Base-by-base conservation (phyloP, 2,113 vertebrate genomes). In the Elaphurus davidianus region DNA sequence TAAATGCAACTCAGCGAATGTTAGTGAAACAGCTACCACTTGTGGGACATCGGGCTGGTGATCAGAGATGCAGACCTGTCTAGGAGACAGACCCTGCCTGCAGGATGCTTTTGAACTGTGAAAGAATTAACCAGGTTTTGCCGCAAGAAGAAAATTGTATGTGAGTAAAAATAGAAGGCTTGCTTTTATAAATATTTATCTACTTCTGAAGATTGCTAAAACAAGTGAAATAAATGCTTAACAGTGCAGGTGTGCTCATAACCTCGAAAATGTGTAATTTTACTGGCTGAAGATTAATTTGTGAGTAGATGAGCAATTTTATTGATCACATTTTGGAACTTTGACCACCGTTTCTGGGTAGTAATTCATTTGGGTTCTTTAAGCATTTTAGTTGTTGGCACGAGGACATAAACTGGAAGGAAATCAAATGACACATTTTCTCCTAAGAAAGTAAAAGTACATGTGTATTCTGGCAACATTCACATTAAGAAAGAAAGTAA, bases 391-490 rank as follows among this genome's bases (percentile, higher is more conserved):
- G 98, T 98, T 99, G 97, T 93, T 99, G 98, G 98, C 98, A 98
- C 94, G 60, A 98, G 95, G 96, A 78, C 96, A 95, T 74, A 98
- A 97, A 97, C 98, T 99, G 98, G 98, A 99, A 99, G 97, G 98
- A 99, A 99, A 98, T 99, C 98, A 99, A 99, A 96, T 99, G 98
- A 99, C 98, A 98, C 98, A 98, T 98, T 99, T 98, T 99, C 98
- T 99, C 98, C 98, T 97, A 91, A 98, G 98, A 99, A 99, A 99
- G 98, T 98, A 98, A 98, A 98, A 99, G 98, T 98, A 96, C 98
- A 97, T 98, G 98, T 98, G 97, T 98, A 98, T 98, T 98, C 99
- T 98, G 98, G 98, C 98, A 99, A 97, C 95, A 78, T 82, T 96
- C 91, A 98, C 97, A 94, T 97, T 97, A 83, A 98, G 97, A 96